phyloP scores from a whole-genome alignment of 2,888 invertebrate genomes.

The Tineola bisselliella region DNA sequence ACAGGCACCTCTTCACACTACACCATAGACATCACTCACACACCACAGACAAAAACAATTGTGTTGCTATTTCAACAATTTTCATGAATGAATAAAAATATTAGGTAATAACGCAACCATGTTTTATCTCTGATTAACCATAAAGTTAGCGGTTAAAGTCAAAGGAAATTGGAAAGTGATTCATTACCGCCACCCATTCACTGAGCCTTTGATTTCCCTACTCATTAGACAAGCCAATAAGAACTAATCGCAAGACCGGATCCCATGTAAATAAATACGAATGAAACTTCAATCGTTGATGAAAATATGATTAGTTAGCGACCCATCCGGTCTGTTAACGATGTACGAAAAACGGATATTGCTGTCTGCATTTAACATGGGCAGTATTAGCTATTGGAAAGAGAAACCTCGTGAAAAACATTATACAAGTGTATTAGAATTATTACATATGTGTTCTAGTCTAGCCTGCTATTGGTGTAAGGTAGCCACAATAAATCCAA shows the following conservation, averaged over 20 bases:
- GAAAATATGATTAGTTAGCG: constrained; percentile 1
- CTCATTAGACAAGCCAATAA: constrained; percentile 1
- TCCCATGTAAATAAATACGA: neutral
- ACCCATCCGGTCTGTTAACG: neutral
- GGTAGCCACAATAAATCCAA: neutral
- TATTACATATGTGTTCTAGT: neutral
- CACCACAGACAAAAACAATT: too few relatives aligned
- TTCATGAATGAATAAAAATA: too few relatives aligned
- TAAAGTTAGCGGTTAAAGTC: constrained; percentile 7
- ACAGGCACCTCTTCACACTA: too few relatives aligned
- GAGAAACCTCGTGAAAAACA: neutral
- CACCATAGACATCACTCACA: too few relatives aligned
- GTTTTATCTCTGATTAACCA: neutral
- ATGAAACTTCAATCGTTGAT: neutral
- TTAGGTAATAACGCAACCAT: neutral
- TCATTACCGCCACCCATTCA: constrained; percentile 23
- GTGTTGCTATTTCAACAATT: too few relatives aligned
- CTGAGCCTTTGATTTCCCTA: neutral
- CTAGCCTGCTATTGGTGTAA: neutral
- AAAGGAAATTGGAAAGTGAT: constrained; percentile 36
- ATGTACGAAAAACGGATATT: neutral
- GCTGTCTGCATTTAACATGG: neutral
- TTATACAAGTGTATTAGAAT: neutral
- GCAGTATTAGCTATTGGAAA: neutral
- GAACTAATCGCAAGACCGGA: constrained; percentile 2